These are phyloP conservation scores for Chaenogobius annularis DNA, from an alignment of 2,113 vertebrate genomes.

Conservation along the genomic window DNA sequence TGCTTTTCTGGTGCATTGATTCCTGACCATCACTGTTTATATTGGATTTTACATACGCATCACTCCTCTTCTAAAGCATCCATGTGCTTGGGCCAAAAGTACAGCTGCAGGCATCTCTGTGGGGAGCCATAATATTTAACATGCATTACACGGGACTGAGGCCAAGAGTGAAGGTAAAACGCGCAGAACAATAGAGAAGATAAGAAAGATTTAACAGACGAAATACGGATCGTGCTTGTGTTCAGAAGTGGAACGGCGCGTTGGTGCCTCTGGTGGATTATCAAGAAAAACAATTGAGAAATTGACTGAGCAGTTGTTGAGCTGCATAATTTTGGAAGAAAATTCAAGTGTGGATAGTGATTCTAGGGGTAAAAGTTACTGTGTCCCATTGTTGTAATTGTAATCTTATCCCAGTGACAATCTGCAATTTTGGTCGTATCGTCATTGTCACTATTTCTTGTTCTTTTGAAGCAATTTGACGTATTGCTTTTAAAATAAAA, in stretches of 20 bases:
- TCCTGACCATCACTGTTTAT: slow-evolving; percentile 13
- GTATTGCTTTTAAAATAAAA: too few relatives aligned
- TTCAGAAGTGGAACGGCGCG: not conserved
- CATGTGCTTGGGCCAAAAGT: slow-evolving; percentile 6
- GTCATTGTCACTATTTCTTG: too few relatives aligned
- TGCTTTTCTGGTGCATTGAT: slow-evolving; percentile 1
- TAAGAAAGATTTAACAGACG: not conserved
- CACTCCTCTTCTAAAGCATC: not conserved
- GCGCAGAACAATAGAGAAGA: not conserved
- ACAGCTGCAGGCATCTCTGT: slow-evolving; percentile 2
- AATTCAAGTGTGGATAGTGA: not conserved
- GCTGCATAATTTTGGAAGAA: not conserved
- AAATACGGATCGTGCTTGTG: not conserved
- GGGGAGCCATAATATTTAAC: slow-evolving; percentile 13
- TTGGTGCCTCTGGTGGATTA: not conserved
- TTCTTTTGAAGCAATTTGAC: too few relatives aligned
- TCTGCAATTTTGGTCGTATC: too few relatives aligned
- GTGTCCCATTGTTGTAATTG: too few relatives aligned
- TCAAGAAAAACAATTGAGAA: not conserved
- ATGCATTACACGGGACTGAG: not conserved
- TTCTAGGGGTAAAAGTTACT: too few relatives aligned
- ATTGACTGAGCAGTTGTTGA: not conserved
- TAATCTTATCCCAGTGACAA: too few relatives aligned
- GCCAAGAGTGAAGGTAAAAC: not conserved
- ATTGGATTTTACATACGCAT: slow-evolving; percentile 8